Evolutionary conservation across 2,113 vertebrate species (phyloP).

Genomic region (Laticauda laticaudata): DNA sequence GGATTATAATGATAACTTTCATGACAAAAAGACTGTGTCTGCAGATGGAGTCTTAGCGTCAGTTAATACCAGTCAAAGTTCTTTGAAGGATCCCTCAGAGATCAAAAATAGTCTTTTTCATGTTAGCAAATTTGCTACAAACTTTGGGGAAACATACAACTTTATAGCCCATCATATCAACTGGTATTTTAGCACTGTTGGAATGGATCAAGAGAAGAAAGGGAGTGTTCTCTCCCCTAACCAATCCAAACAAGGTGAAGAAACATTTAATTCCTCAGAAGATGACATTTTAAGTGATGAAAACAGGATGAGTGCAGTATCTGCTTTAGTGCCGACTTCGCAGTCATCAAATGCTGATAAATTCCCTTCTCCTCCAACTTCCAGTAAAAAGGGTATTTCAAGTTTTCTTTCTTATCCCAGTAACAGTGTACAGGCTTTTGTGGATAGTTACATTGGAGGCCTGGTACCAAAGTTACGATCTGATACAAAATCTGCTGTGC

Average conservation of each 20-base stretch:
- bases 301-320: conserved; percentile 34
- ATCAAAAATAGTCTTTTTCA: conserved; percentile 80
- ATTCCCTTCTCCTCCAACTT: conserved; percentile 50
- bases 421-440: conserved; percentile 90
- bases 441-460: conserved; percentile 88
- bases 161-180: conserved; percentile 89
- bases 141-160: conserved; percentile 87
- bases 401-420: conserved; percentile 86
- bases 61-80: not conserved
- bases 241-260: conserved; percentile 41
- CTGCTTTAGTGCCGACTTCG: conserved; percentile 24
- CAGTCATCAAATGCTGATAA: conserved; percentile 39
- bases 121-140: conserved; percentile 78
- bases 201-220: conserved; percentile 69
- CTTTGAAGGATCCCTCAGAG: conserved; percentile 43
- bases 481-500: conserved; percentile 72
- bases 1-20: conserved; percentile 46
- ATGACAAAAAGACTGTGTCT: conserved; percentile 49
- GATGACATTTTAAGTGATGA: conserved; percentile 16
- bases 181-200: conserved; percentile 79
- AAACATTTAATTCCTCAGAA: conserved; percentile 36
- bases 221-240: conserved; percentile 42
- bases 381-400: conserved; percentile 83
- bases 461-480: conserved; percentile 85
- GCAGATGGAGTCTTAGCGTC: conserved; percentile 34